Evolutionary conservation across 2,113 vertebrate genomes (phyloP).

Genomic region (Asarcornis scutulata): DNA sequence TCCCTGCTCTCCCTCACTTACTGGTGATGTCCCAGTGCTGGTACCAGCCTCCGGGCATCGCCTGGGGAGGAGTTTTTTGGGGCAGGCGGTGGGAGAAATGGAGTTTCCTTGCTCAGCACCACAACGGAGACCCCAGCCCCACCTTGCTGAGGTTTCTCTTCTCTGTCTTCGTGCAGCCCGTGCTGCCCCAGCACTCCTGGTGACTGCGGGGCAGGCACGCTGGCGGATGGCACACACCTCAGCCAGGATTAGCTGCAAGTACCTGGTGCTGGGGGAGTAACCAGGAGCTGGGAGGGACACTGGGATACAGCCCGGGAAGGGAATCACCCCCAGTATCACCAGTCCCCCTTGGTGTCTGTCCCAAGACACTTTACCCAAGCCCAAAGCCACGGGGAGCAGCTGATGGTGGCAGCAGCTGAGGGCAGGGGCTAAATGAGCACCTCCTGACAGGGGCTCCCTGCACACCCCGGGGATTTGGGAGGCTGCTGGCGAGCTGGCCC

Average conservation of each 20-base stretch:
- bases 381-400: neutral
- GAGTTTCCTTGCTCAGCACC: neutral
- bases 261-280: neutral
- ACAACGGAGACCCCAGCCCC: neutral
- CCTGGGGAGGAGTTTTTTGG: neutral
- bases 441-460: neutral
- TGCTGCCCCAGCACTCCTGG: no score
- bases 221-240: neutral
- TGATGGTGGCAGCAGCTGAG: fast-evolving
- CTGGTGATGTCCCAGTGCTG: neutral
- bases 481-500: neutral
- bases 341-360: neutral
- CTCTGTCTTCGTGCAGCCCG: no score
- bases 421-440: neutral
- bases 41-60: neutral
- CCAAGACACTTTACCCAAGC: neutral
- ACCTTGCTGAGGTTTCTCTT: no score
- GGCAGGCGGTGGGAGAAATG: neutral
- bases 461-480: neutral
- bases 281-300: neutral
- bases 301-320: neutral
- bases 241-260: neutral
- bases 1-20: neutral
- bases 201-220: neutral
- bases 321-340: neutral